Evolutionary conservation across 2,888 invertebrate species (phyloP).

Genomic region (Tetheella fluctuosa): DNA sequence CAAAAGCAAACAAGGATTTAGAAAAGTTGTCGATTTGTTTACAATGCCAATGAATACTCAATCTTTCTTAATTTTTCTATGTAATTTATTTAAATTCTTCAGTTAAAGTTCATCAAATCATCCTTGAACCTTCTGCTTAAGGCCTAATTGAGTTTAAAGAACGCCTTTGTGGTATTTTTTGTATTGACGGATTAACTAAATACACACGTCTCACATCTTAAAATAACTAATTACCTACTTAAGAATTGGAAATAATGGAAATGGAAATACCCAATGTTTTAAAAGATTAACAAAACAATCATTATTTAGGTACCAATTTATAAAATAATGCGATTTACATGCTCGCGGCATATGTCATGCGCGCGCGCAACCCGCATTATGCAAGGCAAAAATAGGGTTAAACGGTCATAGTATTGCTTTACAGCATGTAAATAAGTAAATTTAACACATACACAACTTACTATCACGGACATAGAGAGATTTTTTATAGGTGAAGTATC

Average conservation of each 20-base stretch:
- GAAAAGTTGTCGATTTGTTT: background rate
- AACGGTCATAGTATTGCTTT: slow-evolving; percentile 31
- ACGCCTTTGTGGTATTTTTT: background rate
- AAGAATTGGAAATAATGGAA: too few species aligned
- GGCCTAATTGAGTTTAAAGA: background rate
- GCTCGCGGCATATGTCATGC: background rate
- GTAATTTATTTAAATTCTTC: too few species aligned
- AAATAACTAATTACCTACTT: too few species aligned
- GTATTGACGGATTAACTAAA: background rate
- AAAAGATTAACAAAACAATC: too few species aligned
- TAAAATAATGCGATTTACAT: background rate
- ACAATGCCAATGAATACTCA: too few species aligned
- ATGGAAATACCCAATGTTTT: too few species aligned
- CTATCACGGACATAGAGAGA: background rate
- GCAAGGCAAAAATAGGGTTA: slow-evolving; percentile 44
- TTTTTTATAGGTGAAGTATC: too few species aligned
- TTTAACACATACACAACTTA: slow-evolving; percentile 15
- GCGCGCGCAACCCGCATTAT: slow-evolving; percentile 29
- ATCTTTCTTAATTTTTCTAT: too few species aligned
- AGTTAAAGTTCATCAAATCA: background rate
- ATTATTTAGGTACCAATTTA: background rate
- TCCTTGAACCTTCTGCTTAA: background rate
- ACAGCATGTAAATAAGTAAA: slow-evolving; percentile 28
- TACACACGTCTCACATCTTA: too few species aligned
- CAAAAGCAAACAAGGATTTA: background rate